Conservation (phyloP, 2,113 vertebrate genomes). For the Oreochromis tanganicae region DNA sequence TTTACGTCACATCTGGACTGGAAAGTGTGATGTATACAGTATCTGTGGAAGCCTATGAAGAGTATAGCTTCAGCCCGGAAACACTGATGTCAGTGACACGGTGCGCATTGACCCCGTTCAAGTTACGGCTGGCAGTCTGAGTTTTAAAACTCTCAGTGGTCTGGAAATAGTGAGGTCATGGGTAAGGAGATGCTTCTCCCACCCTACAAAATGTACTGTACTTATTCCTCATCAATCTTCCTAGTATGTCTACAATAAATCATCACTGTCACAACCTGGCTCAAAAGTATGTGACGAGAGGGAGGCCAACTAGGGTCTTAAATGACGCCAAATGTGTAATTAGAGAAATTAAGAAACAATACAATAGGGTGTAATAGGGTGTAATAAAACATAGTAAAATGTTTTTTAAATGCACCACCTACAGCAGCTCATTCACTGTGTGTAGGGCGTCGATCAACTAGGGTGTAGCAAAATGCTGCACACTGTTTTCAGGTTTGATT, state of each 20-base stretch:
- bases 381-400: neutral
- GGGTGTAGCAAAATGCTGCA: neutral
- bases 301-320: neutral
- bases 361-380: neutral
- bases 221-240: neutral
- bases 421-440: neutral
- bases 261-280: neutral
- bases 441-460: neutral
- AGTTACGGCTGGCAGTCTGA: constrained; percentile 5
- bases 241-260: neutral
- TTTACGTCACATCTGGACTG: constrained; percentile 38
- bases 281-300: neutral
- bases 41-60: constrained; percentile 1
- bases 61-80: constrained; percentile 41
- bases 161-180: constrained; percentile 48
- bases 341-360: neutral
- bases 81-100: constrained; percentile 53
- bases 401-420: neutral
- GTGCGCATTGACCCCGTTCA: neutral
- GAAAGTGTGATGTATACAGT: constrained; percentile 58
- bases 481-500: neutral
- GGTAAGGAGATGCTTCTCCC: neutral
- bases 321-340: neutral
- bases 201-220: neutral
- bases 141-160: constrained; percentile 18